A percentile compares a stretch with the other conserved stretches of the same genome.
Conservation (phyloP, 2,113 vertebrate species). For the Notothenia rossii region DNA sequence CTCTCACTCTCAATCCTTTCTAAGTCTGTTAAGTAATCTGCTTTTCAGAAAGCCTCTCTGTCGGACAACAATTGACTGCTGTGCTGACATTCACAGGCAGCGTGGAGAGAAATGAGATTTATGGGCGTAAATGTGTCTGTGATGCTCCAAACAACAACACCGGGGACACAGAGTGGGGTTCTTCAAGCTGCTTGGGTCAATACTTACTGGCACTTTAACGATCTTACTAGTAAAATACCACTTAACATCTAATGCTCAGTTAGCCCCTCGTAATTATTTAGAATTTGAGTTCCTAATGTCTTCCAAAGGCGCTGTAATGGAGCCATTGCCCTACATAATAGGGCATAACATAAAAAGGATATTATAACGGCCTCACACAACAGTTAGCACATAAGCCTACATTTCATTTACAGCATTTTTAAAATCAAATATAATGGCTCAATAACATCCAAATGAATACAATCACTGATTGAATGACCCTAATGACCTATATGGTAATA, state of each 20-base stretch:
- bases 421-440: neutral
- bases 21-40: slow-evolving; percentile 53
- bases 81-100: slow-evolving; percentile 37
- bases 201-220: slow-evolving; percentile 60
- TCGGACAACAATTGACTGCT: slow-evolving; percentile 46
- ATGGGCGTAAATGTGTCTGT: slow-evolving; percentile 45
- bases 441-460: slow-evolving; percentile 4
- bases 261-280: slow-evolving; percentile 72
- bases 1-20: slow-evolving; percentile 22
- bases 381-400: neutral
- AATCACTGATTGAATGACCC: neutral
- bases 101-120: slow-evolving; percentile 48
- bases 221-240: slow-evolving; percentile 55
- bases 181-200: slow-evolving; percentile 34
- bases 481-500: neutral
- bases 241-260: slow-evolving; percentile 59
- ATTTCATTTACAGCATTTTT: slow-evolving; percentile 17
- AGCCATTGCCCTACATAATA: slow-evolving; percentile 52
- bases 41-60: slow-evolving; percentile 61
- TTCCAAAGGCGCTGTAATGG: slow-evolving; percentile 34
- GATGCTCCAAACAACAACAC: slow-evolving; percentile 45
- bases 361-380: neutral
- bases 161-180: slow-evolving; percentile 22
- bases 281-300: slow-evolving; percentile 45
- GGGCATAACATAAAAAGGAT: slow-evolving; percentile 22